Evolutionary conservation across 2,113 vertebrate genomes (phyloP).

Genomic region (Eulemur macaco): DNA sequence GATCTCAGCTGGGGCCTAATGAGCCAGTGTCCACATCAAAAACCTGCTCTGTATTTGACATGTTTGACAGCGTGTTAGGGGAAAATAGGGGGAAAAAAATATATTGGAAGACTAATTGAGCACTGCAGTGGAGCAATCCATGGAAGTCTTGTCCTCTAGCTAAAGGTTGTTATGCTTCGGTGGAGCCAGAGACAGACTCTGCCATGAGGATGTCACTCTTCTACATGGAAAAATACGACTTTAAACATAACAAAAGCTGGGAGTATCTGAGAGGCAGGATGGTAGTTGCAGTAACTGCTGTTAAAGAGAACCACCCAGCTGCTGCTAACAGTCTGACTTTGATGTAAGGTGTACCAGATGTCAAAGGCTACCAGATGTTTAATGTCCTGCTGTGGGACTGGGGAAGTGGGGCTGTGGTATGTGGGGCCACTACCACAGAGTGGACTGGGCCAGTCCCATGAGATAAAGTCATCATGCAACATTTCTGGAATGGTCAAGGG

Average conservation of each 20-base stretch:
- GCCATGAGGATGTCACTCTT: slow-evolving; percentile 45
- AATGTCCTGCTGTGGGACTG: neutral
- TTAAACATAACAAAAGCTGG: neutral
- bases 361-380: neutral
- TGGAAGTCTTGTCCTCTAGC: slow-evolving; percentile 25
- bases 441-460: rapidly evolving
- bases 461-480: neutral
- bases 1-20: slow-evolving; percentile 59
- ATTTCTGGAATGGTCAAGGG: neutral
- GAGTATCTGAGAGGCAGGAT: neutral
- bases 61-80: slow-evolving; percentile 61
- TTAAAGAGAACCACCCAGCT: neutral
- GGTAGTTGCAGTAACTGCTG: neutral
- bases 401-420: neutral
- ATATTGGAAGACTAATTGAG: slow-evolving; percentile 68
- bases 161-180: slow-evolving; percentile 58
- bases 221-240: neutral
- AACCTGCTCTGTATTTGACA: slow-evolving; percentile 62
- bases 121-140: slow-evolving; percentile 45
- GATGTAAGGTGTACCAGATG: neutral
- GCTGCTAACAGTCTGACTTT: neutral
- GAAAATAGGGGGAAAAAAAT: neutral
- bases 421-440: neutral
- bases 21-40: slow-evolving; percentile 65
- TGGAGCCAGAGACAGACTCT: slow-evolving; percentile 53